Base-by-base conservation (phyloP, 1,140 invertebrate genomes). In the Archegozetes longisetosus region DNA sequence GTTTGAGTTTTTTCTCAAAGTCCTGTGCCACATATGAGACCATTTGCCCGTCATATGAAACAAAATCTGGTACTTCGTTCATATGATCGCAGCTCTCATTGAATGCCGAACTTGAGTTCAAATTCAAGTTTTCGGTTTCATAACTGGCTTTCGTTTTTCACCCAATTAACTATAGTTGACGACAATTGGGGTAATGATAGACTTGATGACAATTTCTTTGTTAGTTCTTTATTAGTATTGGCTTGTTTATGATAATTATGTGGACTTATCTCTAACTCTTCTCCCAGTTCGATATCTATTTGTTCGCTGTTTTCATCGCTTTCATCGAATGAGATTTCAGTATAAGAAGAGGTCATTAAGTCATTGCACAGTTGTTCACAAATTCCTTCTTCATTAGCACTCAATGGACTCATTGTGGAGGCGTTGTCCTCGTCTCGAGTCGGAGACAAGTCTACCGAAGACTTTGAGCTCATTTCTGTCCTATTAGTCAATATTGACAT, bases 111-210 rank as follows among this genome's bases (percentile, higher is more conserved):
- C 2, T 23, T 4, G 49, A n/a, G 1, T 26, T 26, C 4, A 24
- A 12, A n/a, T 13, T 27, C 13, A 23, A 26, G 13, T 51, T 17
- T 22, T 20, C 25, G 12, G 13, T 52, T 20, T 59, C 58, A 23
- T 52, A 59, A 1, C 51, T 49, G 3, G 58, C 58, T 29, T 29
- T 53, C n/a, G 58, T 49, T 52, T 20, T 51, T 49, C 9, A 13
- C 22, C 58, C 58, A 59, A 40, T 53, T 40, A 40, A 59, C 24
- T 25, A 59, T 59, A 1, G 58, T 52, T 3, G 58, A 59, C 2
- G 58, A 52, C 20, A 59, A 32, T 27, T 59, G 58, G 17, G 58
- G 58, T 20, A 59, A 52, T 1, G 58, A 59, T 24, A 59, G 22
- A 53, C 58, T 59, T 2, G 32, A 40, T 40, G 32, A 40, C 17